Base-by-base conservation (phyloP, 2,888 invertebrate species). In the Megastigmus dorsalis region DNA sequence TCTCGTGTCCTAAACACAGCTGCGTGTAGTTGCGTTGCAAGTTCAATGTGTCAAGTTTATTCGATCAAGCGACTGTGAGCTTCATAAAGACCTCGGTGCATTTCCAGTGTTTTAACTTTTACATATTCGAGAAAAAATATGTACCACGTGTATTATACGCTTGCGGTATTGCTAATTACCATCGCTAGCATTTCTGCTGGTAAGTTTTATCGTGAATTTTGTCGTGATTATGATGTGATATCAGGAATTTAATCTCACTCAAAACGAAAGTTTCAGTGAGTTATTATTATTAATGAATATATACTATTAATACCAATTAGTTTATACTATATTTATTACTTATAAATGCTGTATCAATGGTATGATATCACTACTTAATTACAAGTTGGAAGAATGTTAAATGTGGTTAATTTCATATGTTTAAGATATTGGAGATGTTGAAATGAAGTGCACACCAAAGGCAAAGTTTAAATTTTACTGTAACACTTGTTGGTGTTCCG, bases 401-500 rank as follows among this genome's bases (percentile, higher is more conserved):
- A n/a, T n/a, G n/a, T n/a, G n/a, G n/a, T n/a, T n/a, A n/a, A n/a
- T 59, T 54, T 60, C 43, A 13, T 10, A 2, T 43, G 18, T 48
- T 60, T 2, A 52, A 74, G 69, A 20, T 65, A 55, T 38, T 10
- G 23, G 33, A 15, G 71, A 74, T 7, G 23, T 68, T 9, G 55
- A 62, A 0, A 30, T 70, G 48, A 54, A 60, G 48, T 76, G 76
- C n/a, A 55, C 52, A 2, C 81, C 82, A 13, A 78, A 78, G 10
- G 66, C 63, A 6, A 20, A 18, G 1, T 79, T 79, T 59, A 77
- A 74, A 15, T 52, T 90, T 72, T 91, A 91, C 67, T 92, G 92
- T 84, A 92, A 91, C 80, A 90, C 89, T 82, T 92, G 92, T 80
- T 88, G 89, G 15, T 92, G 92, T 80, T 67, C 67, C 0, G 55